phyloP scores from a whole-genome alignment of 2,113 vertebrate species.

The Glareola pratincola region DNA sequence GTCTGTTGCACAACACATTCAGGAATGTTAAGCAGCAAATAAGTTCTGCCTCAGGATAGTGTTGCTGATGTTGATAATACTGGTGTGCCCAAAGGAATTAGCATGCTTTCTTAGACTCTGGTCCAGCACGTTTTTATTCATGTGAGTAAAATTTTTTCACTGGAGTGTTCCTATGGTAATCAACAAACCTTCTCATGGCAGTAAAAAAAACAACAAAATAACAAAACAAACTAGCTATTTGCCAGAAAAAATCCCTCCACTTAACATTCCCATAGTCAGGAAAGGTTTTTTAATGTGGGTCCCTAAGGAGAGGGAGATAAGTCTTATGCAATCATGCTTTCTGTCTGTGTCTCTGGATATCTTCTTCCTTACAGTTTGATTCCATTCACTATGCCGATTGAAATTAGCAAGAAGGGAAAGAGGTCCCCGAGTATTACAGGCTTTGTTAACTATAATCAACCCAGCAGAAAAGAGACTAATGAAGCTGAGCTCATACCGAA shows the following conservation, averaged over 20 bases:
- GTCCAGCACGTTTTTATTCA: background rate
- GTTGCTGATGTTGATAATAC: background rate
- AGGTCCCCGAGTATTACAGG: background rate
- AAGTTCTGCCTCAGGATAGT: background rate
- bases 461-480: background rate
- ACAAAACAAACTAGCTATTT: background rate
- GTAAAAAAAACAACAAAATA: background rate
- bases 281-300: background rate
- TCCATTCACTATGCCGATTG: background rate
- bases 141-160: background rate
- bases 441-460: background rate
- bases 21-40: background rate
- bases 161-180: background rate
- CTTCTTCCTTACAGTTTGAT: background rate
- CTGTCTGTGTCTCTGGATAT: background rate
- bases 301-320: background rate
- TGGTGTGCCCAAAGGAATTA: background rate
- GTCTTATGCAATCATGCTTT: rapidly evolving
- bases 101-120: background rate
- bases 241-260: background rate
- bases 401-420: background rate
- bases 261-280: background rate
- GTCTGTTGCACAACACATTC: background rate
- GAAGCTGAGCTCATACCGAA: background rate
- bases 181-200: background rate